Evolutionary conservation across 2,113 vertebrate species (phyloP), one percentile per base, ranked within the genome.

Genomic region (Chionomys nivalis): DNA sequence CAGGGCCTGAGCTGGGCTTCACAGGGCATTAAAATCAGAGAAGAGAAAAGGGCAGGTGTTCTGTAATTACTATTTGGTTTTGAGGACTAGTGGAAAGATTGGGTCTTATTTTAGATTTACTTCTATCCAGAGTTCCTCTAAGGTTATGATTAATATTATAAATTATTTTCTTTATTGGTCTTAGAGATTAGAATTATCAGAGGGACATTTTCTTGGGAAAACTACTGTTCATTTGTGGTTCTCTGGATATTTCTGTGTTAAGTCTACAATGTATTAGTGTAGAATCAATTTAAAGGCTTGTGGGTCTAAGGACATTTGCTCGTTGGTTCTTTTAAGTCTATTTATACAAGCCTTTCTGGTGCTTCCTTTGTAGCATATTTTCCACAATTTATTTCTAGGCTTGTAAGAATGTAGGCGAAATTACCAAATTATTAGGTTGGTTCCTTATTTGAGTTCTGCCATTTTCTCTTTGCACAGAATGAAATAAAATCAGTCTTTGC

Each of bases 141-240:
- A 94, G 33, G 39, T 87, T 88, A n/a, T 96, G 33, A 95, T 91
- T 73, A 94, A 87, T 88, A 49, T 89, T 93, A 70, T 44, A 87
- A 90, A 93, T 87, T 92, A 87, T 83, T 94, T 93, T 92, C 42
- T 93, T 91, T 90, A 52, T 94, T 87, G 81, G 86, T 16, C 26
- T 87, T 87, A 95, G 55, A 96, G 72, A 90, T 93, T 93, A 91
- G 42, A 92, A 77, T 95, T 96, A 89, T 36, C 88, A 94, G 39
- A 89, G 61, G 24, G 93, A 94, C 2, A 55, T 73, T 97, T 94
- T 94, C 42, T 44, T 93, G 39, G 77, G 70, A 12, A 68, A 88
- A 79, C 26, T 21, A 44, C 28, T 73, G 4, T 89, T 94, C 58
- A 66, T 70, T 91, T 95, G 42, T 91, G 39, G 73, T 70, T 96